Percentiles rank a stretch among this genome's conserved stretches.
Evolutionary conservation across 2,113 vertebrate species (phyloP).

Genomic region (Rhinichthys klamathensis): DNA sequence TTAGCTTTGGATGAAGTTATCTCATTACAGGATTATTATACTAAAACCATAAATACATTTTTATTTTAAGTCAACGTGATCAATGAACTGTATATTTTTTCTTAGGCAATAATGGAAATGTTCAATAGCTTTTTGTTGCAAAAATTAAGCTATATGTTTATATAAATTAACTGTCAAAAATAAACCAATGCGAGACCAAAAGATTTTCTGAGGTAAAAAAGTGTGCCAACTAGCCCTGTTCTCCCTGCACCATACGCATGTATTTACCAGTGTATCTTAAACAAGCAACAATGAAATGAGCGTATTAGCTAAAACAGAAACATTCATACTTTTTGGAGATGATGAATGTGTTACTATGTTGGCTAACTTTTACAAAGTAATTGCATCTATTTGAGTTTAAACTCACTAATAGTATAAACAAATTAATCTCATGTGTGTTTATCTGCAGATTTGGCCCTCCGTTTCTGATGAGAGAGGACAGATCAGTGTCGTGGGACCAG

Average conservation of each 20-base stretch:
- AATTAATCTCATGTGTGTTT: constrained; percentile 14
- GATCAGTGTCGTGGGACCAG: constrained; percentile 86
- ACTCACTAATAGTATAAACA: neutral
- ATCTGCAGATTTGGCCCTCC: constrained; percentile 89
- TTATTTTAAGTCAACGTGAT: neutral
- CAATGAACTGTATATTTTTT: neutral
- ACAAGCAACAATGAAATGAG: neutral
- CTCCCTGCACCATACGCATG: too few relatives aligned
- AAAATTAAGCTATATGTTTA: neutral
- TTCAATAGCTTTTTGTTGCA: neutral
- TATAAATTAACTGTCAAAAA: neutral
- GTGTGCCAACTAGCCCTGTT: too few relatives aligned
- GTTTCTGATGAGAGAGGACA: constrained; percentile 86
- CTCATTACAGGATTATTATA: neutral
- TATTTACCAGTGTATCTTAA: too few relatives aligned
- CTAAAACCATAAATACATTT: too few relatives aligned
- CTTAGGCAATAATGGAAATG: neutral
- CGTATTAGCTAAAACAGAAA: neutral
- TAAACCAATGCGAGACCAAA: neutral
- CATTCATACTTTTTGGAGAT: neutral
- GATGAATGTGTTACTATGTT: neutral
- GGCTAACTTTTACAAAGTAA: neutral
- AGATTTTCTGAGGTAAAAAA: neutral
- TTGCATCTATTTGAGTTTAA: neutral
- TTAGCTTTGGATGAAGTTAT: neutral